phyloP scores from a whole-genome alignment of 2,113 vertebrate species.

The Nipponia nippon region DNA sequence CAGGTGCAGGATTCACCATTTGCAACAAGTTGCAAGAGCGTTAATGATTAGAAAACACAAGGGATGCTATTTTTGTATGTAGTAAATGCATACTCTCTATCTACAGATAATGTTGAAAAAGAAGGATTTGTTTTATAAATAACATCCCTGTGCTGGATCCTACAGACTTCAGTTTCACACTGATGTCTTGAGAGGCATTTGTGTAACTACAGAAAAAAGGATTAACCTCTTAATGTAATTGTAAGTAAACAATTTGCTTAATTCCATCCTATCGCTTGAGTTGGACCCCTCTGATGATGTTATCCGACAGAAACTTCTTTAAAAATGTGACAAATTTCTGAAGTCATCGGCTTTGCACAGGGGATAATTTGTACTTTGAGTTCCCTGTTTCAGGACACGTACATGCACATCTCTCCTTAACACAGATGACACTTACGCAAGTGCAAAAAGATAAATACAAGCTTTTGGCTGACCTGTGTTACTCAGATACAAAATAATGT shows the following conservation, averaged over 20 bases:
- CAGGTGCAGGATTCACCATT: neutral
- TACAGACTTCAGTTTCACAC: neutral
- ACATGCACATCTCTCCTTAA: neutral
- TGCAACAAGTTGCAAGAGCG: neutral
- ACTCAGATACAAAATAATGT: neutral
- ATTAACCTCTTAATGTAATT: neutral
- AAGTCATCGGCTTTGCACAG: neutral
- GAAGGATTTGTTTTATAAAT: neutral
- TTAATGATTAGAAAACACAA: neutral
- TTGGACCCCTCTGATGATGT: neutral
- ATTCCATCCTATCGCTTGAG: neutral
- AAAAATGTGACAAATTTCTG: neutral
- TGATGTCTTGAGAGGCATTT: neutral
- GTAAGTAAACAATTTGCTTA: neutral
- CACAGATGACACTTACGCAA: neutral
- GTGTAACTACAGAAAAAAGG: neutral
- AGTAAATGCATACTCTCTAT: neutral
- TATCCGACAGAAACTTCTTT: neutral
- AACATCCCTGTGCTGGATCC: neutral
- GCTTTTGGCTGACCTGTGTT: neutral
- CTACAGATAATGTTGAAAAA: neutral
- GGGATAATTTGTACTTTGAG: neutral
- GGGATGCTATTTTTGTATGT: neutral
- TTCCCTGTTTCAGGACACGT: neutral
- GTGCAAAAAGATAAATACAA: neutral